Conservation (phyloP, 2,888 invertebrate species). For the Tubulanus polymorphus region DNA sequence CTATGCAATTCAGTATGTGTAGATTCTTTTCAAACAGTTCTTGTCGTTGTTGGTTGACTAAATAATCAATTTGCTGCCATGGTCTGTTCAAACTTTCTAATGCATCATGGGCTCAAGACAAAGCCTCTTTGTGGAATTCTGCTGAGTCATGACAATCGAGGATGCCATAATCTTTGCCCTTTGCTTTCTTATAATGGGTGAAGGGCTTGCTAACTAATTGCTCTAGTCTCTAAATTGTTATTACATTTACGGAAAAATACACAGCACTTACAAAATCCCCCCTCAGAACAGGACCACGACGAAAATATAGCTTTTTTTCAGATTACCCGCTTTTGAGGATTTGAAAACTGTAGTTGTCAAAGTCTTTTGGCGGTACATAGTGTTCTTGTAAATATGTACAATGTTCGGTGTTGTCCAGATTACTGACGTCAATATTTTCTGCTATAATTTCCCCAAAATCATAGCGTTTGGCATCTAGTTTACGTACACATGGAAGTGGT, state of each 20-base stretch:
- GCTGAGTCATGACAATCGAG: background rate
- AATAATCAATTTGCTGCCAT: background rate
- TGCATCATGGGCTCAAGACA: background rate
- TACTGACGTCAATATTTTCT: no score
- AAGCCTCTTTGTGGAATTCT: background rate
- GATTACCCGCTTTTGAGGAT: no score
- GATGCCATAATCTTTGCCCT: background rate
- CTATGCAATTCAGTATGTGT: slow-evolving; percentile 13
- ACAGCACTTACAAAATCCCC: background rate
- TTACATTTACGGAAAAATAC: background rate
- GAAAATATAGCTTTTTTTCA: no score
- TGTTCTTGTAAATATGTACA: no score
- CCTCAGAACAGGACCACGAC: no score
- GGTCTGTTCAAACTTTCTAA: background rate
- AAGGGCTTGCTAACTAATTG: background rate
- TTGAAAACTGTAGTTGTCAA: no score
- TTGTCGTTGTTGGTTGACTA: background rate
- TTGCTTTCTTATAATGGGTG: background rate
- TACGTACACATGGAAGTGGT: no score
- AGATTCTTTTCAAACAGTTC: slow-evolving; percentile 11
- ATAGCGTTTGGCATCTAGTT: no score
- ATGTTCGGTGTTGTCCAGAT: no score
- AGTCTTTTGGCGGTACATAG: no score
- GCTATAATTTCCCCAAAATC: no score
- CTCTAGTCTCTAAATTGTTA: background rate